Base-by-base conservation (phyloP, 2,797 vertebrate genomes). In the Kryptopterus vitreolus region DNA sequence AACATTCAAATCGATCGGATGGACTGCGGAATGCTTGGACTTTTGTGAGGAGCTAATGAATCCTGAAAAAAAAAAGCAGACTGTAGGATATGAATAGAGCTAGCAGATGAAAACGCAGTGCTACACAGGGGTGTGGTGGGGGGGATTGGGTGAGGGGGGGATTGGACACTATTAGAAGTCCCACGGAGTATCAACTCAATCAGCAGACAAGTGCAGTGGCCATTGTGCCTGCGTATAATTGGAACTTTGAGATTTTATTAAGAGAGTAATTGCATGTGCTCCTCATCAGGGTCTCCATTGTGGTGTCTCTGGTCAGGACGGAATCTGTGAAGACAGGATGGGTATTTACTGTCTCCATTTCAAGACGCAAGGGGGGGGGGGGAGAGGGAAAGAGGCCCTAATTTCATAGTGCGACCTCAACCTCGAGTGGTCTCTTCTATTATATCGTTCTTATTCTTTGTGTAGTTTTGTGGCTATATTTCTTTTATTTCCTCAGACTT, bases 241-340 rank as follows among this genome's bases (percentile, higher is more conserved):
- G 92, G 91, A 94, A 94, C 92, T 92, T 89, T 92, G 92, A 94
- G 92, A 93, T 94, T 94, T 94, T 94, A 94, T 93, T 94, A 94
- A 93, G 91, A 92, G 90, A 91, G 92, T 92, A 92, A 94, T 93
- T 92, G 92, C 91, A 90, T 93, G 92, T 88, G 91, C 88, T 91
- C 87, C 92, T 94, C 92, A 92, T 94, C 92, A 92, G 89, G 89
- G 86, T 85, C 89, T 90, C 88, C 89, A 93, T 94, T 93, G 93
- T 94, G 88, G 83, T 86, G 77, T 82, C 80, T 87, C 89, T 89
- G 91, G 91, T 90, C 90, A 91, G 90, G 90, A 90, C 89, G 89
- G 89, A 86, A 87, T 87, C 88, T 88, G 86, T 84, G 83, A 78
- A 78, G 81, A 83, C 83, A 73, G 77, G 88, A 72, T 89, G 90